Conservation (phyloP, 2,888 invertebrate genomes). For the Apamea monoglypha region DNA sequence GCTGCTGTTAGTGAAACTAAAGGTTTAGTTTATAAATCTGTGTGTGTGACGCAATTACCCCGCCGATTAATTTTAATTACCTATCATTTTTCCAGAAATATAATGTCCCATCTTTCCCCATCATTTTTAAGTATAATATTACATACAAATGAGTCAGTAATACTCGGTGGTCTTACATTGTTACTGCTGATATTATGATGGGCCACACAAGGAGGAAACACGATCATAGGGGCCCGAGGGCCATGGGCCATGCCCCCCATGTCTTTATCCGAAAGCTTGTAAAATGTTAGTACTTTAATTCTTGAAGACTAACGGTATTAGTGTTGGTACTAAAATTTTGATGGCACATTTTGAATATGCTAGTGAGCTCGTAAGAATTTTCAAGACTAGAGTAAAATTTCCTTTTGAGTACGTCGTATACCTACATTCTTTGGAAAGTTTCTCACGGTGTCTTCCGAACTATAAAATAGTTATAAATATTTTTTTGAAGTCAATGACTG, state of each 20-base stretch:
- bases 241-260: slow-evolving; percentile 16
- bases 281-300: background rate
- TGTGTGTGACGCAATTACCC: background rate
- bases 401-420: slow-evolving; percentile 31
- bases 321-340: slow-evolving; percentile 3
- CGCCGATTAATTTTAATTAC: background rate
- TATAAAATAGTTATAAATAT: slow-evolving; percentile 11
- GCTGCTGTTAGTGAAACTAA: too few species aligned
- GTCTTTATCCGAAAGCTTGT: background rate
- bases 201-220: slow-evolving; percentile 64
- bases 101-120: background rate
- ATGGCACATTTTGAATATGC: slow-evolving; percentile 11
- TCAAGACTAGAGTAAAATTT: slow-evolving; percentile 7
- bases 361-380: slow-evolving; percentile 25
- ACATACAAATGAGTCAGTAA: slow-evolving; percentile 2
- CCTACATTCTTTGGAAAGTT: background rate
- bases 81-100: too few species aligned
- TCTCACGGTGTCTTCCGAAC: slow-evolving; percentile 7
- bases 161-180: slow-evolving; percentile 38
- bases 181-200: slow-evolving; percentile 7
- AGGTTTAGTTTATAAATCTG: too few species aligned
- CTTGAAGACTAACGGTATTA: background rate
- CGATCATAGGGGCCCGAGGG: slow-evolving; percentile 56
- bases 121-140: background rate
- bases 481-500: slow-evolving; percentile 24